phyloP scores from a whole-genome alignment of 2,113 vertebrate species.

The Nothocercus nigrocapillus region DNA sequence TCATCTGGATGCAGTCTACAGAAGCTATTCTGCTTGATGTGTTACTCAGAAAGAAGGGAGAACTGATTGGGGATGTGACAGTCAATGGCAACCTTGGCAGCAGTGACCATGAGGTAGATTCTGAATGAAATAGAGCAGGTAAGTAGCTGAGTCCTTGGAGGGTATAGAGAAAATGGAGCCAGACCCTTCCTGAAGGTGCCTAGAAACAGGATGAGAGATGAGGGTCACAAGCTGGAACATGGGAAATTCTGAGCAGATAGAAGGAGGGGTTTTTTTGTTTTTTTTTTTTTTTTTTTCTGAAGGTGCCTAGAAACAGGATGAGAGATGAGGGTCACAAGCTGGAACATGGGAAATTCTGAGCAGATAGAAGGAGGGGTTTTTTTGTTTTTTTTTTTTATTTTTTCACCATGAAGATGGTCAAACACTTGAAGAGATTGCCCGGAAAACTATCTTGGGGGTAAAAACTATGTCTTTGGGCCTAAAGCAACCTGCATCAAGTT shows the following conservation, averaged over 20 bases:
- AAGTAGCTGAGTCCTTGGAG: background rate
- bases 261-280: too few species aligned
- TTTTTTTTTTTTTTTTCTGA: background rate
- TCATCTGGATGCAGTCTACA: background rate
- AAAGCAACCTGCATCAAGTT: background rate
- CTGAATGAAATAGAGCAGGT: background rate
- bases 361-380: background rate
- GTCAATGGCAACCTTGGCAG: background rate
- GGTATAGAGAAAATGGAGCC: background rate
- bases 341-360: background rate
- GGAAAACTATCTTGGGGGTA: background rate
- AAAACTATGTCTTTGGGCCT: slow-evolving; percentile 27
- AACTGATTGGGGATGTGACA: background rate
- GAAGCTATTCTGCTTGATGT: background rate
- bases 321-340: background rate
- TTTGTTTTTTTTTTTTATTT: background rate
- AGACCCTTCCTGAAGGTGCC: background rate
- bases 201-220: background rate
- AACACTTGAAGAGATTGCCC: background rate
- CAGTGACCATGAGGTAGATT: background rate
- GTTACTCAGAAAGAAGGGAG: background rate
- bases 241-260: background rate
- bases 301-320: too few species aligned
- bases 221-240: background rate
- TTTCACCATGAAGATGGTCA: background rate